These are phyloP conservation scores for Agonopterix arenella DNA, from an alignment of 2,888 invertebrate species.

Conservation along the genomic window DNA sequence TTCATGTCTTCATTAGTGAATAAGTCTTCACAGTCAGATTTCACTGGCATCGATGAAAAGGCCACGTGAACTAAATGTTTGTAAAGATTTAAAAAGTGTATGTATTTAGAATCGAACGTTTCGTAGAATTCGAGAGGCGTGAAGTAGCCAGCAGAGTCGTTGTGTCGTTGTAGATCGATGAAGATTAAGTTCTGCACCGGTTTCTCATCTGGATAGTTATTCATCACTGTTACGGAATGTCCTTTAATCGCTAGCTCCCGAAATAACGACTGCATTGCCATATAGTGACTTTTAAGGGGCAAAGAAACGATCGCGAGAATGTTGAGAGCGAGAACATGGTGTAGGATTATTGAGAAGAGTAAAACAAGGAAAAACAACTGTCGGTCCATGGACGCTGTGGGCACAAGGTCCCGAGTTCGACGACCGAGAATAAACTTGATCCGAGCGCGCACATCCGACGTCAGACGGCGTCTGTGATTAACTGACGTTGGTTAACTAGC, in stretches of 20 bases:
- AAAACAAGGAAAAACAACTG: too few species aligned
- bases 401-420: neutral
- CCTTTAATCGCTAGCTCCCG: constrained; percentile 74
- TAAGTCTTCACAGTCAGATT: constrained; percentile 36
- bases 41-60: constrained; percentile 8
- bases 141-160: constrained; percentile 5
- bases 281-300: constrained; percentile 80
- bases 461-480: too few species aligned
- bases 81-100: constrained; percentile 23
- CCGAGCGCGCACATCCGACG: neutral
- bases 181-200: constrained; percentile 71
- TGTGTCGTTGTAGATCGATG: constrained; percentile 52
- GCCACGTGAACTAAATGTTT: constrained; percentile 19
- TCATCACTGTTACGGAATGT: constrained; percentile 79
- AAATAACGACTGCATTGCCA: constrained; percentile 76
- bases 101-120: constrained; percentile 11
- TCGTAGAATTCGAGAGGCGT: constrained; percentile 20
- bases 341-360: too few species aligned
- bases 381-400: too few species aligned
- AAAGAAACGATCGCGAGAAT: constrained; percentile 72
- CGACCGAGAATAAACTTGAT: neutral
- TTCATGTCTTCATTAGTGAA: constrained; percentile 38
- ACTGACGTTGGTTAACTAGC: too few species aligned
- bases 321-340: constrained; percentile 51
- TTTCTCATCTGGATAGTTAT: constrained; percentile 69